Conservation (phyloP, 37 sponge, comb jelly and placozoan genomes). For the Halichondria panicea region DNA sequence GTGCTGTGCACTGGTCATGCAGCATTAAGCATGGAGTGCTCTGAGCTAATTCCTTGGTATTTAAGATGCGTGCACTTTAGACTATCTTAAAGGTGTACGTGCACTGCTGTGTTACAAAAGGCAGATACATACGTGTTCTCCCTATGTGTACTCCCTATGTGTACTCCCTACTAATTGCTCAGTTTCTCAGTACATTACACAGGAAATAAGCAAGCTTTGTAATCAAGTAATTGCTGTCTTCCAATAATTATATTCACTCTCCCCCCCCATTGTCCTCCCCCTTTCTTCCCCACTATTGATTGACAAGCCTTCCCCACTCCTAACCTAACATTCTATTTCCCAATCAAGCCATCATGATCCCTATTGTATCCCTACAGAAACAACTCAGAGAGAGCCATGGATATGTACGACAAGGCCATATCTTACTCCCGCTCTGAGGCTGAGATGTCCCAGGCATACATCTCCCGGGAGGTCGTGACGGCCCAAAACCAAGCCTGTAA, state of each 20-base stretch:
- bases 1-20: not conserved
- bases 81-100: too few species aligned
- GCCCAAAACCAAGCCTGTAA: constrained; percentile 40
- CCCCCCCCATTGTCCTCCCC: not conserved
- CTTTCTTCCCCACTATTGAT: not conserved
- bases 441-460: constrained; percentile 53
- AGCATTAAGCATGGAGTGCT: too few species aligned
- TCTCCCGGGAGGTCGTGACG: constrained; percentile 36
- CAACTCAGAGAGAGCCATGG: constrained; percentile 42
- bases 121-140: too few species aligned
- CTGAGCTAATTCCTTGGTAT: too few species aligned
- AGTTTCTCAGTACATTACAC: too few species aligned
- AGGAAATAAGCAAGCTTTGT: too few species aligned
- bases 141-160: too few species aligned
- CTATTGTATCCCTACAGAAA: constrained; percentile 21
- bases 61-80: too few species aligned
- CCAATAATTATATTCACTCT: too few species aligned
- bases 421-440: constrained; percentile 24
- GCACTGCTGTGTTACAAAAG: too few species aligned
- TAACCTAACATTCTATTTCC: not conserved
- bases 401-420: constrained; percentile 45
- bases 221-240: too few species aligned
- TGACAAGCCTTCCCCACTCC: not conserved
- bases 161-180: too few species aligned
- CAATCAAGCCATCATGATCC: not conserved